These are phyloP conservation scores for Zaprionus davidi DNA, from an alignment of 1,140 invertebrate species.

Conservation along the genomic window DNA sequence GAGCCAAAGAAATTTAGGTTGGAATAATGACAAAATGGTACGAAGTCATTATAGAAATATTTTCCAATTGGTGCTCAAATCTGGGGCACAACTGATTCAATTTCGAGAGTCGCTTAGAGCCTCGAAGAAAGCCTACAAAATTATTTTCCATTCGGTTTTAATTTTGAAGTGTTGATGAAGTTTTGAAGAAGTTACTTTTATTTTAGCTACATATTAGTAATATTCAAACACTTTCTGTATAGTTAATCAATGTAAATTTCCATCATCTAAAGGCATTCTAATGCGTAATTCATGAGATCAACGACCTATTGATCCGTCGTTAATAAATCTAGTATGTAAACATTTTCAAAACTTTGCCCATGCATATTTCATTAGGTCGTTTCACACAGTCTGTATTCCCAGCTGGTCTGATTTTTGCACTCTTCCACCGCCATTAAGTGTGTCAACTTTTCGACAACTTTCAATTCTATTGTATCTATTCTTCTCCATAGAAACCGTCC, in stretches of 20 bases:
- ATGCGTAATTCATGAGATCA: slow-evolving; percentile 44
- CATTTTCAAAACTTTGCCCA: slow-evolving; percentile 36
- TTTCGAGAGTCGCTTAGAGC: neutral
- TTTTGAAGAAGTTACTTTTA: neutral
- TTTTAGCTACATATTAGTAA: neutral
- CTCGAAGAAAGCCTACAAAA: neutral
- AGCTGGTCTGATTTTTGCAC: slow-evolving; percentile 42
- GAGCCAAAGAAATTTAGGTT: slow-evolving; percentile 60
- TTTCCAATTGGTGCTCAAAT: slow-evolving; percentile 42
- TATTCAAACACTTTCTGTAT: neutral
- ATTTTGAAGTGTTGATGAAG: neutral
- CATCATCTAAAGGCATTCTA: neutral
- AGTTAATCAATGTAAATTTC: neutral
- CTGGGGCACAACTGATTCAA: slow-evolving; percentile 48
- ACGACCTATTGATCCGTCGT: slow-evolving; percentile 7
- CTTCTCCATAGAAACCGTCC: neutral
- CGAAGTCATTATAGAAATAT: slow-evolving; percentile 61
- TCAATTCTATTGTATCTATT: slow-evolving; percentile 63
- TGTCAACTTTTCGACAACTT: slow-evolving; percentile 55
- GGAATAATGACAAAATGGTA: slow-evolving; percentile 63
- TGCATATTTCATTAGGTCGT: slow-evolving; percentile 42
- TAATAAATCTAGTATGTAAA: slow-evolving; percentile 20
- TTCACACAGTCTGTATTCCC: slow-evolving; percentile 26
- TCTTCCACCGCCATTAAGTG: slow-evolving; percentile 55
- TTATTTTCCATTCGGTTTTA: neutral